phyloP scores from a whole-genome alignment of 2,888 invertebrate species.

The Troides aeacus region DNA sequence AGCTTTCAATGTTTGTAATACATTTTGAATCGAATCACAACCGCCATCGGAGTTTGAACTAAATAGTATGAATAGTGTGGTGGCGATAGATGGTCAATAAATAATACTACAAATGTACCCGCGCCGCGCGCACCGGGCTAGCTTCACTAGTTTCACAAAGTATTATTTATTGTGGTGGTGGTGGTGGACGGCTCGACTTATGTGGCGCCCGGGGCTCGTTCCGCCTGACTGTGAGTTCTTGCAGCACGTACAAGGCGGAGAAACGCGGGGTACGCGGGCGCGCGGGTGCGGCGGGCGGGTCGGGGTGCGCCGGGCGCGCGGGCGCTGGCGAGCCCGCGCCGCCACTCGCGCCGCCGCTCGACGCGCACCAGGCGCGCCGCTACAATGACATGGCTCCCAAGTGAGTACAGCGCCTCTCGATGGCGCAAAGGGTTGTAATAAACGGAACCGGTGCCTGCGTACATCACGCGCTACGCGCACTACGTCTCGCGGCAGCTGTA shows the following conservation, averaged over 20 bases:
- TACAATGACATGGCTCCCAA: slow-evolving; percentile 93
- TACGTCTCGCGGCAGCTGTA: too few species aligned
- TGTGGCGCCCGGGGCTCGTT: slow-evolving; percentile 16
- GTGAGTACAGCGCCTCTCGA: slow-evolving; percentile 77
- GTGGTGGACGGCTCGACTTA: too few species aligned
- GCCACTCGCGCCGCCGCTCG: slow-evolving; percentile 69
- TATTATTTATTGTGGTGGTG: too few species aligned
- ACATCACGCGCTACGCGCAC: neutral
- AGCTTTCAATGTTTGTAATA: too few species aligned
- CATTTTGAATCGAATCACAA: too few species aligned
- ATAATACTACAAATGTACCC: too few species aligned
- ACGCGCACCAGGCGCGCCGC: slow-evolving; percentile 83
- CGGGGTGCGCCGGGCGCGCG: slow-evolving; percentile 48
- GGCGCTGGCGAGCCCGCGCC: slow-evolving; percentile 56
- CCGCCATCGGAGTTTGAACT: too few species aligned
- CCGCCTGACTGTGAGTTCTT: slow-evolving; percentile 32
- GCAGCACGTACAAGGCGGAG: slow-evolving; percentile 73
- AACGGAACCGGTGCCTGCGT: too few species aligned
- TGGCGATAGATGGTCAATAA: too few species aligned
- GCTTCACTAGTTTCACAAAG: too few species aligned
- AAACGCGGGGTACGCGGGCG: slow-evolving; percentile 63
- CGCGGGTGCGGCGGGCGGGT: slow-evolving; percentile 73
- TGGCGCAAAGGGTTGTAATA: neutral
- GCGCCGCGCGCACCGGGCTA: too few species aligned
- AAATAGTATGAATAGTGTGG: too few species aligned